These are phyloP conservation scores for Germaria angustata DNA, from an alignment of 2,888 invertebrate species.

Conservation along the genomic window DNA sequence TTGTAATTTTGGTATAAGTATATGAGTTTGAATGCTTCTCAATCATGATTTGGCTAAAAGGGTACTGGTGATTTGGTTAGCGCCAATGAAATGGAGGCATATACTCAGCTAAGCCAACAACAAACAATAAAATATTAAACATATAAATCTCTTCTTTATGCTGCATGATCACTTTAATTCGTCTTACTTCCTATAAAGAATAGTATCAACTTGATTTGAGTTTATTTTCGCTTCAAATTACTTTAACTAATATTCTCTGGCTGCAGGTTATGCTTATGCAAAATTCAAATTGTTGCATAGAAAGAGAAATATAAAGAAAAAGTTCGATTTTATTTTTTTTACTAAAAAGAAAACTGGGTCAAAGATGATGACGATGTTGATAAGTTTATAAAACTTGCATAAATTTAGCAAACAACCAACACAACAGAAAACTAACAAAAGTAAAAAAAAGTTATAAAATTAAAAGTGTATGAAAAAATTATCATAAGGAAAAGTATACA, in stretches of 20 bases:
- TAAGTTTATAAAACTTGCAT: constrained; percentile 63
- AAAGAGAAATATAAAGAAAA: constrained; percentile 34
- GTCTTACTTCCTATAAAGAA: neutral
- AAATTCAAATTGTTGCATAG: constrained; percentile 21
- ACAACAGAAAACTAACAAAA: constrained; percentile 3
- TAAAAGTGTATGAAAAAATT: constrained; percentile 28
- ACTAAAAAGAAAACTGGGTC: constrained; percentile 58
- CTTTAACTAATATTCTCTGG: neutral
- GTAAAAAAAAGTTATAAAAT: constrained; percentile 43
- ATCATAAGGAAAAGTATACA: constrained; percentile 28
- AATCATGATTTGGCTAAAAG: too few species aligned
- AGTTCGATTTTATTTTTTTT: neutral
- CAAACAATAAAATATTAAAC: too few species aligned
- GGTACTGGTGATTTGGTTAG: too few species aligned
- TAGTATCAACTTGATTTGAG: neutral
- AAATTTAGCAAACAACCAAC: constrained; percentile 38
- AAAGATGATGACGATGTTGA: constrained; percentile 62
- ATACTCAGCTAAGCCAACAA: too few species aligned
- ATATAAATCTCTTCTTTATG: too few species aligned
- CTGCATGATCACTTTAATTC: neutral
- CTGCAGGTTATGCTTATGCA: constrained; percentile 11
- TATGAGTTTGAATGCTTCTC: too few species aligned
- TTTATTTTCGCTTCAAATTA: constrained; percentile 24
- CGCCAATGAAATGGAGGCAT: too few species aligned
- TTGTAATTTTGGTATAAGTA: too few species aligned